A percentile compares a stretch with the other conserved stretches of the same genome.
These are phyloP conservation scores for Caerostris darwini DNA, from an alignment of 1,140 invertebrate species.

Conservation along the genomic window DNA sequence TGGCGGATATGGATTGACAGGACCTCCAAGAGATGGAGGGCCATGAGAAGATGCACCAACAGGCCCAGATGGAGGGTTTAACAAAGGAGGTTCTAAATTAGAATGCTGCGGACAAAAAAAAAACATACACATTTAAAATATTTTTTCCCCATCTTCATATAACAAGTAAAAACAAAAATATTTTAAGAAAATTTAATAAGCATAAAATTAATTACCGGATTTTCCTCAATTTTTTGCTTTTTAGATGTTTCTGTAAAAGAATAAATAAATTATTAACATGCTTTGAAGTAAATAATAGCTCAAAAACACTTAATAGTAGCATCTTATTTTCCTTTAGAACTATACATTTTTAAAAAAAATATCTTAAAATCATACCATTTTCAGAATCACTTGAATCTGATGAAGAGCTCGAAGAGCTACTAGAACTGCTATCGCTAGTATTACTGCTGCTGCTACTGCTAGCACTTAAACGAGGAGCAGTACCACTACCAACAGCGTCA, in stretches of 20 bases:
- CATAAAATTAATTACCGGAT: conserved; percentile 46
- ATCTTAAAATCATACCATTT: conserved; percentile 82
- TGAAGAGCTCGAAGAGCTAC: conserved; percentile 82
- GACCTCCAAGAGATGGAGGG: conserved; percentile 71
- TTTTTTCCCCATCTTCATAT: not conserved
- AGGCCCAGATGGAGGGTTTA: conserved; percentile 73
- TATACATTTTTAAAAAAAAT: not conserved
- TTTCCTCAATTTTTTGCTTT: conserved; percentile 74
- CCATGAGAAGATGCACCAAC: conserved; percentile 74
- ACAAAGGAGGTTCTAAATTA: conserved; percentile 72
- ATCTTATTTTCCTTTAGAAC: not conserved
- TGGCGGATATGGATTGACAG: conserved; percentile 63
- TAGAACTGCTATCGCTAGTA: conserved; percentile 83
- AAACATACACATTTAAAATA: not conserved
- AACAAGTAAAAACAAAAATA: not conserved
- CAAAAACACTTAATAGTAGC: not conserved
- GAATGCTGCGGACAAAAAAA: conserved; percentile 49
- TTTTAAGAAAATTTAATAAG: not conserved
- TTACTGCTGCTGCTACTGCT: conserved; percentile 83
- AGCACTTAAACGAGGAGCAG: conserved; percentile 85
- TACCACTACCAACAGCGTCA: conserved; percentile 82
- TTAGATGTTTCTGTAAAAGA: conserved; percentile 54
- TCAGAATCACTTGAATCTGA: conserved; percentile 85
- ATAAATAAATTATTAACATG: not conserved
- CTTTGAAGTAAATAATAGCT: not conserved